Evolutionary conservation across 2,113 vertebrate genomes (phyloP), one percentile per base, ranked within the genome.

Genomic region (Emydocephalus ijimae): DNA sequence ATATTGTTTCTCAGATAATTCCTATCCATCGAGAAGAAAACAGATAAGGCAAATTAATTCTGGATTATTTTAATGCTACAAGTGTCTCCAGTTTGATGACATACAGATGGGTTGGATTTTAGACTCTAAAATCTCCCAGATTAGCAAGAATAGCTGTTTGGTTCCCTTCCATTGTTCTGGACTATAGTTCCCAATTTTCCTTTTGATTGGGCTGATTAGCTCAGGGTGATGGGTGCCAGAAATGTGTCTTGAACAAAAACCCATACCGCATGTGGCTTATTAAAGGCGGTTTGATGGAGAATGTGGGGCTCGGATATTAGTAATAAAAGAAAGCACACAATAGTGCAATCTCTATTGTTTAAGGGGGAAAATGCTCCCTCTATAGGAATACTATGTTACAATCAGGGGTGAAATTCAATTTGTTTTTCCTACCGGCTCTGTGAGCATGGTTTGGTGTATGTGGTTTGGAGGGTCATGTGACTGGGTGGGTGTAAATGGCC

Each of bases 1-100:
- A 85, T 93, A 89, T 88, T 14, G 7, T 24, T 95, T 89, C 57
- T 93, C 1, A n/a, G 52, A 88, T 50, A 64, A 48, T 23, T n/a
- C 29, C 81, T 45, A 61, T 54, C 18, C 24, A 87, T 5, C n/a
- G 20, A n/a, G 52, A 34, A 90, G 34, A 87, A 50, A 86, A 57
- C 43, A 52, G 56, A n/a, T 43, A 91, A 39, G 39, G 4, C 20
- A 26, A 59, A 86, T 57, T 85, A 85, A 39, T 91, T 14, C 69
- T 39, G n/a, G 2, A 39, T 74, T 74, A 74, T 74, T 39, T 74
- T 39, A 39, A 74, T 74, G n/a, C 69, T 39, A 20, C 15, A 39
- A 2, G 15, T 20, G n/a, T 39, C 14, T 34, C n/a, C n/a, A 39
- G 69, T 39, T 74, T 74, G 69, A n/a, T 74, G 69, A 74, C 14